Conservation (phyloP, 2,113 vertebrate genomes). For the Megaleporinus macrocephalus region DNA sequence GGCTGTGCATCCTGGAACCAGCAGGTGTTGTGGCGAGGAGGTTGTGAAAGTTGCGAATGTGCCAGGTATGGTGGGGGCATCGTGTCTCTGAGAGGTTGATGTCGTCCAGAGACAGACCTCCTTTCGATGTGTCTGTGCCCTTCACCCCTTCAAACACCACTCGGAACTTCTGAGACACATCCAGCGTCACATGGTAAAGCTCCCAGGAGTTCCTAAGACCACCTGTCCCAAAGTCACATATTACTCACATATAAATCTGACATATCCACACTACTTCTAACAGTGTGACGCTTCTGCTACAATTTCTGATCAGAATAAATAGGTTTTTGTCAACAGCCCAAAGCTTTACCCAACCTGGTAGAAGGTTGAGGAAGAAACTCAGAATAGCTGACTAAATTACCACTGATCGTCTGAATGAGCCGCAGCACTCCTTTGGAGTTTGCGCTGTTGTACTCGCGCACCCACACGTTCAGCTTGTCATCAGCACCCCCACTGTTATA, state of each 20-base stretch:
- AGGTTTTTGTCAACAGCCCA: no score
- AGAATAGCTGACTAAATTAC: slow-evolving; percentile 65
- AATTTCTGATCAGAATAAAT: no score
- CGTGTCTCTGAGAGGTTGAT: slow-evolving; percentile 91
- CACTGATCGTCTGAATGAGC: slow-evolving; percentile 76
- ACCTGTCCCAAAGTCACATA: slow-evolving; percentile 53
- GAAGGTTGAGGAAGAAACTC: neutral
- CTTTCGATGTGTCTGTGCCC: slow-evolving; percentile 61
- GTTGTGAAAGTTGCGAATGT: slow-evolving; percentile 82
- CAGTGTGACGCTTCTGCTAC: no score
- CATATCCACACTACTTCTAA: no score
- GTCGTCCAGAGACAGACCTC: slow-evolving; percentile 91
- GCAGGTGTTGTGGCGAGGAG: slow-evolving; percentile 70
- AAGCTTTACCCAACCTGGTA: no score
- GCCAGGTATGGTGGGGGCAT: slow-evolving; percentile 89
- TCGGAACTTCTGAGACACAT: slow-evolving; percentile 81
- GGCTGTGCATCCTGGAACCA: slow-evolving; percentile 75
- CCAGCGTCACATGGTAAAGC: slow-evolving; percentile 83
- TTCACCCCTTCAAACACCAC: slow-evolving; percentile 85
- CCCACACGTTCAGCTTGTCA: slow-evolving; percentile 77
- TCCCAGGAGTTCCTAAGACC: slow-evolving; percentile 81
- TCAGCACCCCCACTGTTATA: slow-evolving; percentile 78
- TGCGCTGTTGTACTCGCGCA: slow-evolving; percentile 78
- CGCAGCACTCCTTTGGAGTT: slow-evolving; percentile 72
- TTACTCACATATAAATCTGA: no score